phyloP scores from a whole-genome alignment of 2,888 invertebrate genomes.

The Agrotis ipsilon region DNA sequence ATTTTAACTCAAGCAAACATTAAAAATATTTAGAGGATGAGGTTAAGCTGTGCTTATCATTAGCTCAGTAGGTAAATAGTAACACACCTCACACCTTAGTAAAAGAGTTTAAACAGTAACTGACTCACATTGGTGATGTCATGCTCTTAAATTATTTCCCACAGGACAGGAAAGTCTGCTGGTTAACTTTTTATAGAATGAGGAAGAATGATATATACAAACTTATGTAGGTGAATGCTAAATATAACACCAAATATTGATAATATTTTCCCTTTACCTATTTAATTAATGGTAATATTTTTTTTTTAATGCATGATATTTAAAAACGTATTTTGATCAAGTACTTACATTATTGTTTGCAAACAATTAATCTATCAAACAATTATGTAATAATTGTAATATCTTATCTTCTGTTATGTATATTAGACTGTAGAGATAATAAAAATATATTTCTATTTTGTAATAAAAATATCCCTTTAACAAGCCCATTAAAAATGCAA shows the following conservation, averaged over 20 bases:
- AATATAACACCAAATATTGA: neutral
- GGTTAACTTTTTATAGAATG: constrained; percentile 18
- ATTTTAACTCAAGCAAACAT: constrained; percentile 23
- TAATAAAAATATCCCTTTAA: neutral
- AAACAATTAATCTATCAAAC: neutral
- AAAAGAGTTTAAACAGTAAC: constrained; percentile 27
- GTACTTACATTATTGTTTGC: constrained; percentile 1
- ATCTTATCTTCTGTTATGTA: neutral
- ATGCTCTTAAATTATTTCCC: constrained; percentile 68
- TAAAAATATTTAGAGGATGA: constrained; percentile 42
- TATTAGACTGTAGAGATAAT: neutral
- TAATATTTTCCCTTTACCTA: neutral
- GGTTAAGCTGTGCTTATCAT: constrained; percentile 52
- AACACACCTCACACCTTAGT: constrained; percentile 52
- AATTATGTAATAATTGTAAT: neutral
- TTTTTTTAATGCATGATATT: too few species aligned
- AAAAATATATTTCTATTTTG: constrained; percentile 1
- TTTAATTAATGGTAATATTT: neutral
- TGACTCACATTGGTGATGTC: constrained; percentile 71
- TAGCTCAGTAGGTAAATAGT: constrained; percentile 50
- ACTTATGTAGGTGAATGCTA: neutral
- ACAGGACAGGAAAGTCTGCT: constrained; percentile 64
- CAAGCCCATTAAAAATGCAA: too few species aligned
- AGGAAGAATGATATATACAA: constrained; percentile 18
- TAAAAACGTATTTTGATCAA: neutral